These are phyloP conservation scores for Probaryconus sp. DNA, from an alignment of 1,140 invertebrate species.

Conservation along the genomic window DNA sequence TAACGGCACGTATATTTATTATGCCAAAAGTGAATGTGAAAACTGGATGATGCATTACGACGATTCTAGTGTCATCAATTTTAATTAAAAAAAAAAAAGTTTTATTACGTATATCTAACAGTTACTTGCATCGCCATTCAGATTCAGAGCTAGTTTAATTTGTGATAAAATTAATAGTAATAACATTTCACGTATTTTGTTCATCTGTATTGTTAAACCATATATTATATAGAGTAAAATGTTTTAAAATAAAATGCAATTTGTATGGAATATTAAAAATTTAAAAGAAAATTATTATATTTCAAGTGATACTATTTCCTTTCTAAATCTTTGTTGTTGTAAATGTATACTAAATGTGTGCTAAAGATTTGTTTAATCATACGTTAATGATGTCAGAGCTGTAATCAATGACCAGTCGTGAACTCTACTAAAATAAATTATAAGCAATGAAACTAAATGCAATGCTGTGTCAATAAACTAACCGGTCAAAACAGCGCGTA, in stretches of 20 bases:
- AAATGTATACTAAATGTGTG: too few relatives aligned
- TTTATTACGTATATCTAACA: slow-evolving; percentile 56
- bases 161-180: too few relatives aligned
- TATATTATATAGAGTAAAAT: too few relatives aligned
- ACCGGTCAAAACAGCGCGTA: slow-evolving; percentile 2
- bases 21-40: slow-evolving; percentile 67
- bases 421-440: slow-evolving; percentile 10
- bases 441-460: slow-evolving; percentile 49
- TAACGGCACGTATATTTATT: slow-evolving; percentile 69
- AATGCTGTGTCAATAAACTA: slow-evolving; percentile 21
- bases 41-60: slow-evolving; percentile 66
- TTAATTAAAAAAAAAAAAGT: slow-evolving; percentile 58
- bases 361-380: too few relatives aligned
- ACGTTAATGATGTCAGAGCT: too few relatives aligned
- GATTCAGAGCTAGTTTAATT: slow-evolving; percentile 35
- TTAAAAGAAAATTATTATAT: too few relatives aligned
- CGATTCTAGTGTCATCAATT: slow-evolving; percentile 65
- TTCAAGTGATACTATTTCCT: too few relatives aligned
- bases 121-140: slow-evolving; percentile 44
- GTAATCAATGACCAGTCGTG: slow-evolving; percentile 5
- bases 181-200: neutral
- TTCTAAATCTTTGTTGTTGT: too few relatives aligned
- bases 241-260: too few relatives aligned
- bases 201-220: too few relatives aligned
- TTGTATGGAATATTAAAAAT: too few relatives aligned